phyloP scores from a whole-genome alignment of 2,113 vertebrate species.

The Apteryx owenii region DNA sequence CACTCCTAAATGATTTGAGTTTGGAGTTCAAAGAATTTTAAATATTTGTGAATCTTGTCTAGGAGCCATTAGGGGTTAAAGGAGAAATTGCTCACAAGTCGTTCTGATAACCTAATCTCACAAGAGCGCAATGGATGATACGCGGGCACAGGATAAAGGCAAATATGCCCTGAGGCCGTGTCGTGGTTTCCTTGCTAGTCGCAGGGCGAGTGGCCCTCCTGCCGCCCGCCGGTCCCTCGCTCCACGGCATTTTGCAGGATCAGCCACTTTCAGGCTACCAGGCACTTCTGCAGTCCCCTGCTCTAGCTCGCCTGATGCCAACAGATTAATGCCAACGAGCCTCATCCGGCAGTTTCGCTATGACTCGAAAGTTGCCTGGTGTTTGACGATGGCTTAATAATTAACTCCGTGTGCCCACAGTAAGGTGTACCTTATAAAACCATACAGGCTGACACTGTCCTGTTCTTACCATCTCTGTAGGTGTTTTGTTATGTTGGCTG shows the following conservation, averaged over 20 bases:
- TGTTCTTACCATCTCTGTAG: background rate
- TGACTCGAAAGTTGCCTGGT: background rate
- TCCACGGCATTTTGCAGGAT: background rate
- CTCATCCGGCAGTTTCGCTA: background rate
- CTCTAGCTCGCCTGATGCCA: background rate
- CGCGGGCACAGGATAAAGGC: background rate
- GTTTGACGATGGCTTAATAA: background rate
- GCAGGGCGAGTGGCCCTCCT: background rate
- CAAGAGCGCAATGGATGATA: background rate
- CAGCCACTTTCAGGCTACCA: background rate
- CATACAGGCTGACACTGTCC: background rate
- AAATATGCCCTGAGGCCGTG: background rate
- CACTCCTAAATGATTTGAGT: background rate
- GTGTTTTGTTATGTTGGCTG: background rate
- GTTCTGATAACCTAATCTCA: background rate
- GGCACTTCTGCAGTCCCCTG: background rate
- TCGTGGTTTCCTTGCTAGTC: fast-evolving
- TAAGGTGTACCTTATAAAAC: background rate
- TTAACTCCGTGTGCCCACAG: background rate
- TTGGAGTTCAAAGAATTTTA: background rate
- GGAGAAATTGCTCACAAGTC: background rate
- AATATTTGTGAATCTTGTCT: background rate
- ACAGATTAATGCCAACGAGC: background rate
- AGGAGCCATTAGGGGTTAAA: background rate
- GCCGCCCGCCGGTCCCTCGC: background rate